Conservation (phyloP, 2,888 invertebrate species). For the Chrysodeixis includens region DNA sequence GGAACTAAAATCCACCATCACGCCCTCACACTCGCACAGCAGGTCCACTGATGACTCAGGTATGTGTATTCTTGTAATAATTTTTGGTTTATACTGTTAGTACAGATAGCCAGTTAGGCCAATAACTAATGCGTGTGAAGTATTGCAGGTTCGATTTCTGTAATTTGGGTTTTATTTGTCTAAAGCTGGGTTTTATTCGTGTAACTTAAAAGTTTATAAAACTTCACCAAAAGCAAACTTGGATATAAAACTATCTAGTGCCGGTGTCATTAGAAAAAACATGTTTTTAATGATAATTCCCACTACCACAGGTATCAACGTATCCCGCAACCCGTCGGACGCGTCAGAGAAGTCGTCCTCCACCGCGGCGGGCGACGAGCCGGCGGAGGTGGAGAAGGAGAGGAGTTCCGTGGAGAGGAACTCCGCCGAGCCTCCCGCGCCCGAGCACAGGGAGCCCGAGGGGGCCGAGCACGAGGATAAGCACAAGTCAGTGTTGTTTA, state of each 20-base stretch:
- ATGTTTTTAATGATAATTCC: too few species aligned
- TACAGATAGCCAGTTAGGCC: too few species aligned
- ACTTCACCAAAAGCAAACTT: too few species aligned
- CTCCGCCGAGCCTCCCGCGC: conserved; percentile 44
- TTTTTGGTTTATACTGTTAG: too few species aligned
- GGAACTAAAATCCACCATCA: conserved; percentile 72
- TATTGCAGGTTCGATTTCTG: too few species aligned
- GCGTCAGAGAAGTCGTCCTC: conserved; percentile 73
- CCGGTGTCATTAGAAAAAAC: too few species aligned
- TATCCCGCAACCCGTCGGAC: conserved; percentile 84
- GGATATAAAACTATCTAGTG: too few species aligned
- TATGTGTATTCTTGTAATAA: too few species aligned
- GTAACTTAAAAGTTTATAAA: too few species aligned
- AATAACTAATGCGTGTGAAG: too few species aligned
- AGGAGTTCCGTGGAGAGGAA: conserved; percentile 60
- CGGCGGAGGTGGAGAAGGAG: conserved; percentile 57
- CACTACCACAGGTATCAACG: conserved; percentile 83
- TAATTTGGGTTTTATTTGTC: too few species aligned
- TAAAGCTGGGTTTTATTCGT: too few species aligned
- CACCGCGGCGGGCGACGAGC: conserved; percentile 58
- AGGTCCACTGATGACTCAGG: conserved; percentile 79
- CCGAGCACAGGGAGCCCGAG: conserved; percentile 51
- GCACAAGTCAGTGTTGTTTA: conserved; percentile 65
- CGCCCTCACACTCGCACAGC: conserved; percentile 73
- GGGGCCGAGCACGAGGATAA: conserved; percentile 55